Evolutionary conservation across 2,888 invertebrate genomes (phyloP).

Genomic region (Heliconius cydno): DNA sequence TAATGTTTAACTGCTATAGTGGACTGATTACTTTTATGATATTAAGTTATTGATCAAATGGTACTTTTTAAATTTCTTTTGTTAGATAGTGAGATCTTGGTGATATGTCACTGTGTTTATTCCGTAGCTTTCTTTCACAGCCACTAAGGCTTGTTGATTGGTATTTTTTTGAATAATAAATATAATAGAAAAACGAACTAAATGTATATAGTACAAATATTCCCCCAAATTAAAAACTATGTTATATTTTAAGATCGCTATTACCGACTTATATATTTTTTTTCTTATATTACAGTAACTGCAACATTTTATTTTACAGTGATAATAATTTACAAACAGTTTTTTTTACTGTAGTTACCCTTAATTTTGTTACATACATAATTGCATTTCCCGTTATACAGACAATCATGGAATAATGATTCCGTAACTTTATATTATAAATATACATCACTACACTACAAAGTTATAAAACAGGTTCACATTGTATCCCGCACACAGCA

Average conservation of each 20-base stretch:
- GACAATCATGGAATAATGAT: background rate
- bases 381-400: conserved; percentile 6
- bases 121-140: background rate
- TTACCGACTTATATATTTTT: too few relatives aligned
- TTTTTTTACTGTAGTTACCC: background rate
- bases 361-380: conserved; percentile 8
- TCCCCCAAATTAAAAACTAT: too few relatives aligned
- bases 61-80: background rate
- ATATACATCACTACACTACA: too few relatives aligned
- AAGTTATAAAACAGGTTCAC: too few relatives aligned
- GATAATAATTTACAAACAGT: background rate
- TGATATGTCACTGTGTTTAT: background rate
- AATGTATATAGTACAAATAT: too few relatives aligned
- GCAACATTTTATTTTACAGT: background rate
- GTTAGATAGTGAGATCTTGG: background rate
- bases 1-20: background rate
- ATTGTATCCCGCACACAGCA: too few relatives aligned
- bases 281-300: too few relatives aligned
- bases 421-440: background rate
- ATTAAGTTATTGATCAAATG: background rate
- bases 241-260: too few relatives aligned
- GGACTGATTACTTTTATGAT: background rate
- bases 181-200: too few relatives aligned
- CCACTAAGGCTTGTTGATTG: background rate
- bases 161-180: too few relatives aligned